These are phyloP conservation scores for Casuarius casuarius DNA, from an alignment of 2,113 vertebrate species.

Conservation along the genomic window DNA sequence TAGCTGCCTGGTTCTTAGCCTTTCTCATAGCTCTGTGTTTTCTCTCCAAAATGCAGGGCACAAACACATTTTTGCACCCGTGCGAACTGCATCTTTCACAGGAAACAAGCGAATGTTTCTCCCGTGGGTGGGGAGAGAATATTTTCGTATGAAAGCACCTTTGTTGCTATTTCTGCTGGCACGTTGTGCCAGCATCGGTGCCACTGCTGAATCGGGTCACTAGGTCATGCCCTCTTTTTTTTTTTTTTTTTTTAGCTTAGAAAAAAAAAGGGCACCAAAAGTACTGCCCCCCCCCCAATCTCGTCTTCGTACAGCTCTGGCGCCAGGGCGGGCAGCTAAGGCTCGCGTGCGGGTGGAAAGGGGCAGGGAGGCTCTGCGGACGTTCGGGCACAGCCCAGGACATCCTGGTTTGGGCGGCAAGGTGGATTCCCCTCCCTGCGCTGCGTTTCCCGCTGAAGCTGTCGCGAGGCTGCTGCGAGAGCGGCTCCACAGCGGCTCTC, in stretches of 20 bases:
- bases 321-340: too few relatives aligned
- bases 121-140: constrained; percentile 6
- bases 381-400: too few relatives aligned
- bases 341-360: too few relatives aligned
- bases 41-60: not conserved
- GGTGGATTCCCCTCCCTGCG: not conserved
- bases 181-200: not conserved
- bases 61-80: not conserved
- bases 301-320: too few relatives aligned
- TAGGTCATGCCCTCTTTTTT: not conserved
- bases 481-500: accelerated
- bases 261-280: not conserved
- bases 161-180: not conserved
- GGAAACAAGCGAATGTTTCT: not conserved
- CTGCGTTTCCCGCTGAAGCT: accelerated
- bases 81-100: not conserved
- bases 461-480: accelerated
- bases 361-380: too few relatives aligned
- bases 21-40: not conserved
- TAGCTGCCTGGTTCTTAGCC: not conserved
- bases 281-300: not conserved
- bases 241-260: not conserved
- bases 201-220: not conserved
- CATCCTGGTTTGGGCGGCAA: not conserved
- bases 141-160: not conserved